A percentile compares a stretch with the other conserved stretches of the same genome.
These are phyloP conservation scores for Phoenoteleia sp. DNA, from an alignment of 2,888 invertebrate genomes.

Conservation along the genomic window DNA sequence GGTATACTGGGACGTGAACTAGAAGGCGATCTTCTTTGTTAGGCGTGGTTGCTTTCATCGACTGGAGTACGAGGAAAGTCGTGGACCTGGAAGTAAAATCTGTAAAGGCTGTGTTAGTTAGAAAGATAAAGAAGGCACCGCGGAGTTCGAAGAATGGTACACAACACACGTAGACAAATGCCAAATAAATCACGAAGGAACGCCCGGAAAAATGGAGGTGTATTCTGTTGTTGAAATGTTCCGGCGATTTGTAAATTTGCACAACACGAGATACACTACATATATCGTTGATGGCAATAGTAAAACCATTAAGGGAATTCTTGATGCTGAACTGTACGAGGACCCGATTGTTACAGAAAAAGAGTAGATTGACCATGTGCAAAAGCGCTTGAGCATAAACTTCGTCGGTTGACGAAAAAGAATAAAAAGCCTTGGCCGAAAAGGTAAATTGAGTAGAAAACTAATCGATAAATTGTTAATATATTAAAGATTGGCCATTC, in stretches of 20 bases:
- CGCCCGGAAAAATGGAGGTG: slow-evolving; percentile 70
- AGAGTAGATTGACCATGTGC: slow-evolving; percentile 53
- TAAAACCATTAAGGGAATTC: slow-evolving; percentile 50
- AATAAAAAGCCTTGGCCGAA: slow-evolving; percentile 31
- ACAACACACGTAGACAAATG: slow-evolving; percentile 27
- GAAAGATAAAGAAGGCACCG: slow-evolving; percentile 34
- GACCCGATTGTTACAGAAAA: slow-evolving; percentile 21
- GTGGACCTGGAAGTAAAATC: slow-evolving; percentile 58
- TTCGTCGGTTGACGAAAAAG: slow-evolving; percentile 30
- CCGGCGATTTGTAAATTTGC: slow-evolving; percentile 23
- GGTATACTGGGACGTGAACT: slow-evolving; percentile 3
- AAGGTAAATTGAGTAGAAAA: slow-evolving; percentile 52
- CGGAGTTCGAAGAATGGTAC: slow-evolving; percentile 21
- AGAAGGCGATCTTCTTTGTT: not conserved
- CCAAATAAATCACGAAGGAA: slow-evolving; percentile 55
- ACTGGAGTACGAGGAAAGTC: slow-evolving; percentile 39
- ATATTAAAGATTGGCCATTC: slow-evolving; percentile 66
- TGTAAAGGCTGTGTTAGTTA: slow-evolving; percentile 53
- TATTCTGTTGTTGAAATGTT: slow-evolving; percentile 58
- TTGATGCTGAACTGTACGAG: slow-evolving; percentile 45
- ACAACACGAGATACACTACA: slow-evolving; percentile 36
- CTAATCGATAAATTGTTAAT: slow-evolving; percentile 55
- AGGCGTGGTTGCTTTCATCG: slow-evolving; percentile 42
- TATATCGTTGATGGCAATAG: slow-evolving; percentile 38
- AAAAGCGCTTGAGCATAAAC: slow-evolving; percentile 42